phyloP scores from a whole-genome alignment of 2,113 vertebrate species.

The Carassius carassius region DNA sequence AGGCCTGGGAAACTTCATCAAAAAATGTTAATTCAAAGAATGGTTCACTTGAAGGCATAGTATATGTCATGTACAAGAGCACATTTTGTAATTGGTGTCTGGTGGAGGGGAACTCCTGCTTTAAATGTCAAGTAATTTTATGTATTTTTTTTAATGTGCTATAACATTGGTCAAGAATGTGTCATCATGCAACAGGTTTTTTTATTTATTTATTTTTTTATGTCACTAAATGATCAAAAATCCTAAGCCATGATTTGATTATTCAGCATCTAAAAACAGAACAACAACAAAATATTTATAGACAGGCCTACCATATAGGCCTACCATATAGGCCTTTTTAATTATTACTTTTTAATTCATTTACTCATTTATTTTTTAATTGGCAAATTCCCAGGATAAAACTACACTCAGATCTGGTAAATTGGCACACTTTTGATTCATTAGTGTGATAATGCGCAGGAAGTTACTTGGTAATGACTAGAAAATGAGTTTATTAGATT shows the following conservation, averaged over 20 bases:
- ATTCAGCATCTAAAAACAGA: no score
- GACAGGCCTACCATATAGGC: no score
- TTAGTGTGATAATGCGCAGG: not conserved
- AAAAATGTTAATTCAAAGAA: constrained; percentile 6
- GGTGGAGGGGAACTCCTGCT: not conserved
- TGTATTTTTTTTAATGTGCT: not conserved
- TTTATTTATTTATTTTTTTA: no score
- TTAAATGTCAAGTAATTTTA: not conserved
- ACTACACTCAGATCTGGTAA: not conserved
- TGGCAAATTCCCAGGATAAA: not conserved
- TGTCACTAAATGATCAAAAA: not conserved
- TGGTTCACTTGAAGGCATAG: not conserved
- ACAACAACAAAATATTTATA: not conserved
- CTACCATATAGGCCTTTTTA: no score
- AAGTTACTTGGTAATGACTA: not conserved
- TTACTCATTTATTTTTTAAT: not conserved
- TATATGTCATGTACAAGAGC: not conserved
- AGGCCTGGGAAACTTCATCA: not conserved
- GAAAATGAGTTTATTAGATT: not conserved
- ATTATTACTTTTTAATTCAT: no score
- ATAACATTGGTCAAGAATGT: not conserved
- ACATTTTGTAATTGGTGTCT: not conserved
- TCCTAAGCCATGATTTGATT: not conserved
- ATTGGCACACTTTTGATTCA: not conserved
- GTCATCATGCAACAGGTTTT: not conserved